Evolutionary conservation across 2,113 vertebrate genomes (phyloP).

Genomic region (Labeo rohita): DNA sequence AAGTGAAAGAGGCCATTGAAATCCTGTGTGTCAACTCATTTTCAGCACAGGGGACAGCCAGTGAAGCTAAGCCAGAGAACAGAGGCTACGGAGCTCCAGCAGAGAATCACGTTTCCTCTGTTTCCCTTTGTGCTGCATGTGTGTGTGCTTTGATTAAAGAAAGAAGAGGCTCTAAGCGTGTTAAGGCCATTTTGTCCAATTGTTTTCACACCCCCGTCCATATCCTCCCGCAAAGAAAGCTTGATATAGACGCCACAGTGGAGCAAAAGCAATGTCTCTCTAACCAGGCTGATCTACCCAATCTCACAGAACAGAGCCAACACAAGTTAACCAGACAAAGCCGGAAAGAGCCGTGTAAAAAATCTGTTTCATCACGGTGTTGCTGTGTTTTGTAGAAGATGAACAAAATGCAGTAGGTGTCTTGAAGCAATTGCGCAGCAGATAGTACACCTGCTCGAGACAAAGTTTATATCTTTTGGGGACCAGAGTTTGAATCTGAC

Average conservation of each 20-base stretch:
- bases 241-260: slow-evolving; percentile 71
- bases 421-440: neutral
- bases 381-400: slow-evolving; percentile 3
- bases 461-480: neutral
- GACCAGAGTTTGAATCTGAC: neutral
- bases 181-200: slow-evolving; percentile 81
- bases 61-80: slow-evolving; percentile 61
- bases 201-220: slow-evolving; percentile 78
- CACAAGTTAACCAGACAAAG: slow-evolving; percentile 48
- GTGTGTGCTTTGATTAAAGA: slow-evolving; percentile 82
- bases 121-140: slow-evolving; percentile 78
- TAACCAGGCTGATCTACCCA: slow-evolving; percentile 56
- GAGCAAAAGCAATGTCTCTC: slow-evolving; percentile 67
- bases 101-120: slow-evolving; percentile 73
- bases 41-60: slow-evolving; percentile 58
- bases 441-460: neutral
- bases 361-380: slow-evolving; percentile 13
- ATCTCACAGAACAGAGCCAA: slow-evolving; percentile 71
- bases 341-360: neutral
- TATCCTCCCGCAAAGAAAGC: slow-evolving; percentile 76
- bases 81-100: slow-evolving; percentile 66
- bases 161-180: slow-evolving; percentile 80
- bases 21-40: slow-evolving; percentile 64
- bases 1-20: slow-evolving; percentile 61
- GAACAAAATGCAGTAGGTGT: neutral